Conservation (phyloP, 1,140 invertebrate species). For the Arctopsyche grandis region DNA sequence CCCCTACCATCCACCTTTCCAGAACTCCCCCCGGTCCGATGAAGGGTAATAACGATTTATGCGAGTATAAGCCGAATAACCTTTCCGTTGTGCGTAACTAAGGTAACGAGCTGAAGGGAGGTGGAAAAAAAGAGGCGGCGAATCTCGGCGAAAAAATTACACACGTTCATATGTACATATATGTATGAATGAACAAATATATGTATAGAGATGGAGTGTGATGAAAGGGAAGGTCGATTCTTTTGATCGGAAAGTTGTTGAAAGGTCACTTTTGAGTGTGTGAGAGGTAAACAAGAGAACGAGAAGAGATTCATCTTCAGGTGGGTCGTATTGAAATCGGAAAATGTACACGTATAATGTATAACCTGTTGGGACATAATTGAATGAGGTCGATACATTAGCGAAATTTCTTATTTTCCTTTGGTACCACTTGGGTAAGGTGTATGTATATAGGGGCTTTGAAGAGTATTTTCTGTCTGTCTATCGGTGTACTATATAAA, state of each 20-base stretch:
- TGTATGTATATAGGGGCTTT: no score
- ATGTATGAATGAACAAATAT: background rate
- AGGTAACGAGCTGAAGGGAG: constrained; percentile 9
- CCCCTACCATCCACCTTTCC: background rate
- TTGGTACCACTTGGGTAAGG: no score
- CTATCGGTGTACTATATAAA: no score
- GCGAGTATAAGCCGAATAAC: background rate
- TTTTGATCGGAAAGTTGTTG: background rate
- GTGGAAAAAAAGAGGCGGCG: background rate
- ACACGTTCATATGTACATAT: background rate
- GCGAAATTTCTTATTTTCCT: no score
- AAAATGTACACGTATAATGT: background rate
- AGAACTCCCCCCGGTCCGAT: background rate
- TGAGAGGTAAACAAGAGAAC: background rate
- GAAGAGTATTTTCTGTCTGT: no score
- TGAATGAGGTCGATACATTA: no score
- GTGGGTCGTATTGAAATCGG: background rate
- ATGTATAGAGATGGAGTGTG: background rate
- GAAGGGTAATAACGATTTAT: constrained; percentile 32
- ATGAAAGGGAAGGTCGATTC: background rate
- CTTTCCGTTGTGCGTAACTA: constrained; percentile 18
- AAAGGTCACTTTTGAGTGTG: background rate
- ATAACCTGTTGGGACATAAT: background rate
- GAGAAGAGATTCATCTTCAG: background rate
- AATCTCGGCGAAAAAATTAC: background rate